These are phyloP conservation scores for Anguilla anguilla DNA, from an alignment of 2,797 vertebrate genomes.

Conservation along the genomic window DNA sequence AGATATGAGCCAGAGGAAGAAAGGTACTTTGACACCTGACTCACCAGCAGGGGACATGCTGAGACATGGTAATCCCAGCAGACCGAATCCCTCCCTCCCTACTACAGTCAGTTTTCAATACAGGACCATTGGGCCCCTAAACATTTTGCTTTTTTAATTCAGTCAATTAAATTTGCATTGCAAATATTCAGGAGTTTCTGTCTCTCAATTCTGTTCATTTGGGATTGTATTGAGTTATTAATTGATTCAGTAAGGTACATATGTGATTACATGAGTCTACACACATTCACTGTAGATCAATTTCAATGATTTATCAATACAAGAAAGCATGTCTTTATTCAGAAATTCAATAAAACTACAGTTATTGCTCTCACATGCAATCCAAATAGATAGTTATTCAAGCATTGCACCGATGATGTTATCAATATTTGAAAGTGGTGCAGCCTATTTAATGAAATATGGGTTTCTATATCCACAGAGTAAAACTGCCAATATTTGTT, in stretches of 20 bases:
- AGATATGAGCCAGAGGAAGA: no score
- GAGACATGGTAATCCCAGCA: no score
- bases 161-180: not conserved
- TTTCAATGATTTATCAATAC: not conserved
- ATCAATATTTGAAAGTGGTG: not conserved
- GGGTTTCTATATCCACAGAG: not conserved
- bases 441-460: slow-evolving; percentile 2
- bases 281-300: not conserved
- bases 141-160: not conserved
- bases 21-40: no score
- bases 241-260: not conserved
- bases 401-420: not conserved
- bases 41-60: no score
- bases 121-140: not conserved
- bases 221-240: not conserved
- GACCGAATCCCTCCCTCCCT: no score
- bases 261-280: not conserved
- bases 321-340: not conserved
- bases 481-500: not conserved
- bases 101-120: no score
- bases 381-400: not conserved
- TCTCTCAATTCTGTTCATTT: not conserved
- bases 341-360: not conserved
- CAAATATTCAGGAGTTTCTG: not conserved
- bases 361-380: not conserved